Percentiles rank a stretch among this genome's conserved stretches.
Evolutionary conservation across 2,113 vertebrate genomes (phyloP).

Genomic region (Pardalotus punctatus): DNA sequence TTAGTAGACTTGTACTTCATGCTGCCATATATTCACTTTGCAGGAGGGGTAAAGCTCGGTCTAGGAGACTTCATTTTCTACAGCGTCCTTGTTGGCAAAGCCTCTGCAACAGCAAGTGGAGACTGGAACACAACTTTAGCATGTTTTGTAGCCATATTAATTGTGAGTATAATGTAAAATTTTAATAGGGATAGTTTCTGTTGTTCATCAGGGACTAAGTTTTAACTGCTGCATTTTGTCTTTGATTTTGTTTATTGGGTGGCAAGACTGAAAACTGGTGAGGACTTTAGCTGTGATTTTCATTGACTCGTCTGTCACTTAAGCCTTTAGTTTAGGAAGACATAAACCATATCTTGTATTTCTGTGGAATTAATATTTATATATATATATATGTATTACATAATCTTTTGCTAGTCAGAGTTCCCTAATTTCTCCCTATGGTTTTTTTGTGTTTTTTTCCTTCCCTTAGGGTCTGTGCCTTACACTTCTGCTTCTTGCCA

Average conservation of each 20-base stretch:
- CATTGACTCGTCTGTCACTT: neutral
- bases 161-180: slow-evolving; percentile 78
- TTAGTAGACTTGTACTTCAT: neutral
- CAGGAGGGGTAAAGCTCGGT: slow-evolving; percentile 96
- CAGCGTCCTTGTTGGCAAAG: slow-evolving; percentile 98
- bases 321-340: neutral
- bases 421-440: slow-evolving; percentile 9
- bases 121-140: slow-evolving; percentile 99
- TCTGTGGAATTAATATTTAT: neutral
- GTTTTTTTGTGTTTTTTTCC: neutral
- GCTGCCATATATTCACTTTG: slow-evolving; percentile 29
- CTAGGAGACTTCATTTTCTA: slow-evolving; percentile 99
- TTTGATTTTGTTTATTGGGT: neutral
- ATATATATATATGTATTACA: neutral
- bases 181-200: neutral
- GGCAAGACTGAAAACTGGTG: neutral
- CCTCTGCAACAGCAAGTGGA: slow-evolving; percentile 94
- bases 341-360: neutral
- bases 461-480: slow-evolving; percentile 90
- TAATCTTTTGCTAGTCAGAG: neutral
- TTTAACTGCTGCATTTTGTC: neutral
- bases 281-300: neutral
- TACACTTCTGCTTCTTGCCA: slow-evolving; percentile 94
- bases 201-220: neutral
- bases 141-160: slow-evolving; percentile 98